phyloP scores from a whole-genome alignment of 2,888 invertebrate genomes.

The Zygogramma bicolorata region DNA sequence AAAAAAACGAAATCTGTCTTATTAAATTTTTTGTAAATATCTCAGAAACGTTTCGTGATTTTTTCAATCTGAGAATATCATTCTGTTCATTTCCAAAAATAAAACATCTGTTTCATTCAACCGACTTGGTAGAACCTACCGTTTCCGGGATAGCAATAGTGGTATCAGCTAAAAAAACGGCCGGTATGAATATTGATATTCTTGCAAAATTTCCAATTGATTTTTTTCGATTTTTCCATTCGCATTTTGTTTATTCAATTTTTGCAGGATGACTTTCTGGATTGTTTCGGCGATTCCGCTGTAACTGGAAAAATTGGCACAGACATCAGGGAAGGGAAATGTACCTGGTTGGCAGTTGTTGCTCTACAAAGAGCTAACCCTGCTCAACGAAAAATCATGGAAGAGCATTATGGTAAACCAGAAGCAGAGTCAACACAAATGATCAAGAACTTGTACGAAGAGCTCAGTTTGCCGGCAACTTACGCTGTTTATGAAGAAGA shows the following conservation, averaged over 20 bases:
- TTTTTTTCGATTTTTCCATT: background rate
- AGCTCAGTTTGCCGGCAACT: slow-evolving; percentile 80
- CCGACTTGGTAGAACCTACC: too few relatives aligned
- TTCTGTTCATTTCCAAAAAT: too few relatives aligned
- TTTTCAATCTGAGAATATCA: too few relatives aligned
- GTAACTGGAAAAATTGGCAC: slow-evolving; percentile 91
- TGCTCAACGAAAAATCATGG: slow-evolving; percentile 78
- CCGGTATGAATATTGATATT: too few relatives aligned
- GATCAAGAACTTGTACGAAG: slow-evolving; percentile 83
- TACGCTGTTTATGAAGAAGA: slow-evolving; percentile 87
- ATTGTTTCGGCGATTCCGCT: slow-evolving; percentile 89
- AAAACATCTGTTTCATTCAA: too few relatives aligned
- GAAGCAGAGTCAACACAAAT: slow-evolving; percentile 76
- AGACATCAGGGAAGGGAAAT: slow-evolving; percentile 96
- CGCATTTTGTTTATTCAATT: too few relatives aligned
- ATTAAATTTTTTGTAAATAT: too few relatives aligned
- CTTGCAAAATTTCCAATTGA: background rate
- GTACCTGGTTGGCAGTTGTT: slow-evolving; percentile 93
- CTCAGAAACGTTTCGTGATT: too few relatives aligned
- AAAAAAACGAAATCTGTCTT: too few relatives aligned
- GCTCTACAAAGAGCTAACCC: slow-evolving; percentile 84
- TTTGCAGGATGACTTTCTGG: slow-evolving; percentile 90
- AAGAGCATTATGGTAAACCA: slow-evolving; percentile 80
- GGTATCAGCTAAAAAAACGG: too few relatives aligned
- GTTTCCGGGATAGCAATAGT: too few relatives aligned